phyloP scores from a whole-genome alignment of 1,140 invertebrate species.

The Zaprionus vittiger region DNA sequence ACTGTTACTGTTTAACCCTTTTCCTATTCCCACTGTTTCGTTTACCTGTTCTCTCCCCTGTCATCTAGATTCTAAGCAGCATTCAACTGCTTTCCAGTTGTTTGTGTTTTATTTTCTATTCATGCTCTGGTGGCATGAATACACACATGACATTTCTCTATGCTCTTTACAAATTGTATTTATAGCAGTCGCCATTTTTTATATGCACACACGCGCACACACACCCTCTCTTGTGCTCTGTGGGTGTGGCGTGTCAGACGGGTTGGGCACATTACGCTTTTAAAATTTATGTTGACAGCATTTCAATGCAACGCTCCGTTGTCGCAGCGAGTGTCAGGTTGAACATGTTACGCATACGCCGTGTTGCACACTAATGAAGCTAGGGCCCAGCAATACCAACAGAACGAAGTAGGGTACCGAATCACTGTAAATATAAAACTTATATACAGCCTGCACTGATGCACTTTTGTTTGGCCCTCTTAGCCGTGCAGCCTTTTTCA shows the following conservation, averaged over 20 bases:
- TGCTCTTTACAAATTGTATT: constrained; percentile 75
- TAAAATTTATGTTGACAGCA: constrained; percentile 70
- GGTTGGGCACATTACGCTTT: constrained; percentile 64
- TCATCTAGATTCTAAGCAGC: background rate
- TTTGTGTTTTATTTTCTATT: constrained; percentile 25
- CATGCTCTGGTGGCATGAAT: constrained; percentile 55
- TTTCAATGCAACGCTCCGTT: constrained; percentile 45
- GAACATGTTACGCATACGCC: constrained; percentile 73
- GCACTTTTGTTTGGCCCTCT: constrained; percentile 33
- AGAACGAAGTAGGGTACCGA: no score
- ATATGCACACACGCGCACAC: constrained; percentile 22
- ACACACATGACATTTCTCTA: constrained; percentile 48
- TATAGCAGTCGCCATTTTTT: constrained; percentile 72
- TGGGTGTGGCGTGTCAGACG: constrained; percentile 66
- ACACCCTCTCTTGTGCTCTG: constrained; percentile 13
- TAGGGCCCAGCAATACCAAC: constrained; percentile 37
- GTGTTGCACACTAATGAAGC: constrained; percentile 72
- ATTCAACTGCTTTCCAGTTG: constrained; percentile 8
- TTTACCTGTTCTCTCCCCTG: constrained; percentile 1
- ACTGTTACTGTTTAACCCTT: background rate
- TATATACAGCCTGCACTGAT: constrained; percentile 15
- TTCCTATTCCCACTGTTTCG: background rate
- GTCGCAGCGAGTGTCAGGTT: constrained; percentile 52
- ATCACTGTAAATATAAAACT: constrained; percentile 19
- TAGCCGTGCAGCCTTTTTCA: constrained; percentile 61